These are phyloP conservation scores for Drosophila saltans DNA, from an alignment of 1,140 invertebrate genomes.

Conservation along the genomic window DNA sequence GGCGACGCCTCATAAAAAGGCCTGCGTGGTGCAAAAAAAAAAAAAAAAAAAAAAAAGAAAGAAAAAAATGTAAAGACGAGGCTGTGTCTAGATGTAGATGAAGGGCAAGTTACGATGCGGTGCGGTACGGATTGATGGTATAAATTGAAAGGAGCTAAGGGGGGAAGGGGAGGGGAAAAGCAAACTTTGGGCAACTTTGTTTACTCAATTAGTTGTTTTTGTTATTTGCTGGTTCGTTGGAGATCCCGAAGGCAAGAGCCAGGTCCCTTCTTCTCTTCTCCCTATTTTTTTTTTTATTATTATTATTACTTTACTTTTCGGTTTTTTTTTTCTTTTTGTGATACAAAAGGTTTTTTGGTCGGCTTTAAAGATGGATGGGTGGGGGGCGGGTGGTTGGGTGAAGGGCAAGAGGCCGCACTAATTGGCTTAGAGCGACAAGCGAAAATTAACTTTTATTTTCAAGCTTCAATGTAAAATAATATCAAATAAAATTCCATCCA, in stretches of 20 bases:
- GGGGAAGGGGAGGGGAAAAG: constrained; percentile 26
- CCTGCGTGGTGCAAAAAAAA: not conserved
- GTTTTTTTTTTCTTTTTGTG: constrained; percentile 4
- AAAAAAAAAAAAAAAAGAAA: no score
- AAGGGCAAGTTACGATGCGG: not conserved
- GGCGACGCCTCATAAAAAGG: constrained; percentile 5
- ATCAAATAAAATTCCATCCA: constrained; percentile 45
- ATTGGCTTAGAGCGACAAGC: constrained; percentile 80
- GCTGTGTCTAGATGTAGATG: not conserved
- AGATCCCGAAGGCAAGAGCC: constrained; percentile 20
- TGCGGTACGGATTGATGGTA: not conserved
- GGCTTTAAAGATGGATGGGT: not conserved
- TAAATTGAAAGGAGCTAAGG: not conserved
- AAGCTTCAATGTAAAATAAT: constrained; percentile 50
- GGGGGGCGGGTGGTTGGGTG: not conserved
- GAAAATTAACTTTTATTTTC: constrained; percentile 80
- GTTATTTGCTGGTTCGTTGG: constrained; percentile 73
- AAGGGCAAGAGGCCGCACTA: constrained; percentile 52
- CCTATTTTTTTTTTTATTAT: constrained; percentile 1
- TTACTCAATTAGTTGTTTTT: constrained; percentile 79
- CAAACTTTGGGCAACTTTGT: constrained; percentile 71
- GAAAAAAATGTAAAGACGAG: not conserved
- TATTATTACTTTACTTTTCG: not conserved
- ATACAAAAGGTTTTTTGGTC: not conserved
- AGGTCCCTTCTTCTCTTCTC: not conserved